phyloP scores from a whole-genome alignment of 1,140 invertebrate species.

The Gyrodactylus bullatarudis region DNA sequence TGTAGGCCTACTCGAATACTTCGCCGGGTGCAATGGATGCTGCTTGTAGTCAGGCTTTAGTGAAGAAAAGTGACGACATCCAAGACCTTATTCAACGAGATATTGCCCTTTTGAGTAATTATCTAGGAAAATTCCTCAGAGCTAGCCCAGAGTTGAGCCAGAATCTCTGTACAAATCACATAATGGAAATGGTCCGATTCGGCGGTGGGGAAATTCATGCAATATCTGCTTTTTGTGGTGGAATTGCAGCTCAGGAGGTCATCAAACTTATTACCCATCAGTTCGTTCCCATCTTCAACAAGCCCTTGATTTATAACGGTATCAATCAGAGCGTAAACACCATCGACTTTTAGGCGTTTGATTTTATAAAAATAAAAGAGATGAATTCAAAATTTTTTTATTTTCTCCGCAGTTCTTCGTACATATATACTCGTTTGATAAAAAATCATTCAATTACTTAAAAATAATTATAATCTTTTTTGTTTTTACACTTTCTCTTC shows the following conservation, averaged over 20 bases:
- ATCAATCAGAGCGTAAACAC: constrained; percentile 48
- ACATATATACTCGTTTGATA: no score
- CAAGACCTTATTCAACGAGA: neutral
- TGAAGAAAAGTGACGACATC: neutral
- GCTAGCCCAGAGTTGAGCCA: neutral
- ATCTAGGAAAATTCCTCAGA: neutral
- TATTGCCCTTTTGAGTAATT: neutral
- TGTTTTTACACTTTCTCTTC: no score
- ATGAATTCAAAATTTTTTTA: no score
- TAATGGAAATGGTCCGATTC: constrained; percentile 26
- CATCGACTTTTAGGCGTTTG: constrained; percentile 16
- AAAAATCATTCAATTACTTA: no score
- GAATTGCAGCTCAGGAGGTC: constrained; percentile 63
- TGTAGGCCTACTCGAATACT: no score
- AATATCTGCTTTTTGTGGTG: constrained; percentile 62
- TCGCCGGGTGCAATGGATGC: neutral
- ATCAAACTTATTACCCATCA: constrained; percentile 89
- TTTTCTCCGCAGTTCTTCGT: no score
- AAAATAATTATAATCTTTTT: no score
- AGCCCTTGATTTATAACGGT: constrained; percentile 69
- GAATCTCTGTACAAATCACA: neutral
- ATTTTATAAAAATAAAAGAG: no score
- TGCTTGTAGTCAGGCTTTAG: neutral
- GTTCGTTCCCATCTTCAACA: constrained; percentile 68
- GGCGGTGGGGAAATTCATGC: constrained; percentile 71